Conservation (phyloP, 2,888 invertebrate species). For the Dichetophora obliterata region DNA sequence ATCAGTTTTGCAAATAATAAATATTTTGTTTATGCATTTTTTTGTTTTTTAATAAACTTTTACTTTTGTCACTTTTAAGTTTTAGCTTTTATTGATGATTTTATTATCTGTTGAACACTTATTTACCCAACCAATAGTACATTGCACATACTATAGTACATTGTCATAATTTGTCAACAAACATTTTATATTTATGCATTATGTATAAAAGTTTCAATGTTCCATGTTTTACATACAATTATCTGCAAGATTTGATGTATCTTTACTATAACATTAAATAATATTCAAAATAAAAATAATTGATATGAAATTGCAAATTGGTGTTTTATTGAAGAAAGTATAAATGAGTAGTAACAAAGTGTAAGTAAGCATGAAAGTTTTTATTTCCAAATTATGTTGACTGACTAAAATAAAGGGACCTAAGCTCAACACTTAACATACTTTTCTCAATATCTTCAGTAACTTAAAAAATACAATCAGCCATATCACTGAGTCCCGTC, state of each 20-base stretch:
- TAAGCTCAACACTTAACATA: too few species aligned
- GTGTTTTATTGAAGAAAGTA: not conserved
- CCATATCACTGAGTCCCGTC: too few species aligned
- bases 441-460: too few species aligned
- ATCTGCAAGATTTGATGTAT: not conserved
- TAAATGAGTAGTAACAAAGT: too few species aligned
- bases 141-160: not conserved
- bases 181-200: not conserved
- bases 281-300: slow-evolving; percentile 13
- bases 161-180: not conserved
- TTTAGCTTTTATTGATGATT: not conserved
- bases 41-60: not conserved
- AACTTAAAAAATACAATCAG: too few species aligned
- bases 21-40: too few species aligned
- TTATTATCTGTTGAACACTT: slow-evolving; percentile 13
- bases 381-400: too few species aligned
- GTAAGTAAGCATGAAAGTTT: too few species aligned
- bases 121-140: too few species aligned
- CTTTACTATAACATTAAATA: not conserved
- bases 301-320: slow-evolving; percentile 9
- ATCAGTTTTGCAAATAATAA: too few species aligned
- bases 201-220: slow-evolving; percentile 16
- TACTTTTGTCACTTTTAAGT: not conserved
- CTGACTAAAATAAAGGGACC: too few species aligned
- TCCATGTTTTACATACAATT: slow-evolving; percentile 20